Base-by-base conservation (phyloP, 2,888 invertebrate species). In the Drosophila pegasa region DNA sequence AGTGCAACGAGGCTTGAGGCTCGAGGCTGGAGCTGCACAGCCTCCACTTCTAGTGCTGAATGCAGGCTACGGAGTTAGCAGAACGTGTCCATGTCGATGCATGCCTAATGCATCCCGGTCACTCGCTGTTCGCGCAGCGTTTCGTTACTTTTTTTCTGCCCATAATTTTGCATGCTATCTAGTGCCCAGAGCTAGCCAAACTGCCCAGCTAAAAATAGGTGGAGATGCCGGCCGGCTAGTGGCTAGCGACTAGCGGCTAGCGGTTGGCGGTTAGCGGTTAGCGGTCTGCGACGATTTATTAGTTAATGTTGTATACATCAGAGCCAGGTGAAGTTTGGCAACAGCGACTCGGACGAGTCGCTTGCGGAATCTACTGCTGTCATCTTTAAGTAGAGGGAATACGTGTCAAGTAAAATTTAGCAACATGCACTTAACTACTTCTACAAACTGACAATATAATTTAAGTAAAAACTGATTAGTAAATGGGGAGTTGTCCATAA, bases 1-100 rank as follows among this genome's bases (percentile, higher is more conserved):
- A 83, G 77, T 84, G 87, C 83, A 83, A 61, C 79, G 74, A 78
- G 56, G 41, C 63, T 64, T 55, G n/a, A 33, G 56, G 41, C 63
- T 64, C 51, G n/a, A 33, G 58, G 72, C 60, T 58, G 27, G 38
- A 58, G 29, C 37, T 40, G 18, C 54, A 22, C 40, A 14, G 12
- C 35, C 35, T 14, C 33, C 29, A n/a, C 20, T 22, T 16, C 25
- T 40, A 14, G 18, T 29, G 22, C 52, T 20, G 52, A 51, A 33
- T 40, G 43, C 56, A 45, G 45, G 50, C 62, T 29, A 8, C 45
- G 59, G 62, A 75, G 75, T 78, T 57, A 78, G 78, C 58, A 58
- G 59, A 76, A 72, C 74, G 71, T 76, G 77, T 80, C 71, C 70
- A 74, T 76, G 80, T 64, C 69, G 60, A 59, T 71, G 58, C 60